Evolutionary conservation across 2,888 invertebrate species (phyloP).

Genomic region (Drosophila diplacantha): DNA sequence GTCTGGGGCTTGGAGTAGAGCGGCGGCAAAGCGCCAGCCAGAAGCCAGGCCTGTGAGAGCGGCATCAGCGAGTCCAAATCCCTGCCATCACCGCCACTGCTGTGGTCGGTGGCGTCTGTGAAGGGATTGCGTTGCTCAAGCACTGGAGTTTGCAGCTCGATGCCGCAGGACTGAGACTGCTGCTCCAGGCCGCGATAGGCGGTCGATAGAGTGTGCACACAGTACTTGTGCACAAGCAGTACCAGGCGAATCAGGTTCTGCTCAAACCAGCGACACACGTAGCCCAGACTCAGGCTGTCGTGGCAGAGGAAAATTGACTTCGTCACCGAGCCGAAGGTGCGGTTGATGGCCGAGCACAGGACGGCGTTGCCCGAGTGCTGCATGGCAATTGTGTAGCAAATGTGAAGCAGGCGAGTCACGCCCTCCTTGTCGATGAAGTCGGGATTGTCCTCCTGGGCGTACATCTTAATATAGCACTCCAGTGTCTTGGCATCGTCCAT

Average conservation of each 20-base stretch:
- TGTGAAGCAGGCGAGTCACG: conserved; percentile 83
- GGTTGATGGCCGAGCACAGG: conserved; percentile 83
- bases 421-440: conserved; percentile 82
- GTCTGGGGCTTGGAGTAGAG: conserved; percentile 79
- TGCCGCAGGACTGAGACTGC: conserved; percentile 77
- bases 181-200: conserved; percentile 80
- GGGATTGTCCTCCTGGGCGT: conserved; percentile 79
- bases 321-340: conserved; percentile 85
- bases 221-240: conserved; percentile 85
- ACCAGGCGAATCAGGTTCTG: conserved; percentile 87
- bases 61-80: conserved; percentile 79
- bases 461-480: conserved; percentile 85
- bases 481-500: conserved; percentile 81
- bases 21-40: conserved; percentile 83
- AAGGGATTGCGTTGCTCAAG: conserved; percentile 80
- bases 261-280: conserved; percentile 89
- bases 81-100: conserved; percentile 27
- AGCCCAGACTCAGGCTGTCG: conserved; percentile 85
- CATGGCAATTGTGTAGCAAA: conserved; percentile 88
- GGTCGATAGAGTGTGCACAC: conserved; percentile 78
- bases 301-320: conserved; percentile 90
- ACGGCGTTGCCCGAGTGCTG: conserved; percentile 84
- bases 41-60: conserved; percentile 84
- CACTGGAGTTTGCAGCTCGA: conserved; percentile 88
- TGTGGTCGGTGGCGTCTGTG: conserved; percentile 58